Evolutionary conservation across 92 coral and sea anemone species (phyloP), one percentile per base, ranked within the genome.

Genomic region (Paragorgia papillata): DNA sequence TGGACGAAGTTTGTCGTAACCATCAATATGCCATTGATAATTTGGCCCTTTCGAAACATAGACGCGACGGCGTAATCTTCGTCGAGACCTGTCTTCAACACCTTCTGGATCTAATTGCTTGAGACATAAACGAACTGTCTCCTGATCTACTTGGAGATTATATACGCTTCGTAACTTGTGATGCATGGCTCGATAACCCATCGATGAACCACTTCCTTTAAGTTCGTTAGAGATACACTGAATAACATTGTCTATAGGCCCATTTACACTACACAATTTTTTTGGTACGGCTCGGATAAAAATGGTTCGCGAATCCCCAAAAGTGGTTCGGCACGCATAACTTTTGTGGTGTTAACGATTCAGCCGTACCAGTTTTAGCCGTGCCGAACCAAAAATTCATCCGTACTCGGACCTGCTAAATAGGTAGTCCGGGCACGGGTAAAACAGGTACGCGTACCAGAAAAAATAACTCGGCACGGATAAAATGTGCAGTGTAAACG

Each of bases 301-400:
- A 55, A 10, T 69, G 79, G 79, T 17, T 32, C 57, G 59, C 35
- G 79, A 25, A 29, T 43, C 70, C 34, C 33, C 21, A 31, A 43
- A 55, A 17, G 57, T 54, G 4, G 43, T 10, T 37, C 2, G 62
- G 54, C 40, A 74, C 0, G 19, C 51, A 55, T 29, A 39, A 9
- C 33, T 74, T 74, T 74, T 75, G 68, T 21, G 57, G 82, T 83
- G 82, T 83, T 65, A 83, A 83, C 68, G 62, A 37, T 54, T 83
- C 79, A 39, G 65, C 69, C 78, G 32, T 64, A 32, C 51, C 51
- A 64, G 0, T 64, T 64, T 63, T 62, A 48, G 35, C 86, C 41
- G 75, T 74, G 65, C 86, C 66, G 81, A 41, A 74, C 80, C 54
- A 82, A 82, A 82, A 48, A 61, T 46, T 82, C 25, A 57, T 79